Conservation (phyloP, 2,113 vertebrate species). For the Marmota flaviventris region DNA sequence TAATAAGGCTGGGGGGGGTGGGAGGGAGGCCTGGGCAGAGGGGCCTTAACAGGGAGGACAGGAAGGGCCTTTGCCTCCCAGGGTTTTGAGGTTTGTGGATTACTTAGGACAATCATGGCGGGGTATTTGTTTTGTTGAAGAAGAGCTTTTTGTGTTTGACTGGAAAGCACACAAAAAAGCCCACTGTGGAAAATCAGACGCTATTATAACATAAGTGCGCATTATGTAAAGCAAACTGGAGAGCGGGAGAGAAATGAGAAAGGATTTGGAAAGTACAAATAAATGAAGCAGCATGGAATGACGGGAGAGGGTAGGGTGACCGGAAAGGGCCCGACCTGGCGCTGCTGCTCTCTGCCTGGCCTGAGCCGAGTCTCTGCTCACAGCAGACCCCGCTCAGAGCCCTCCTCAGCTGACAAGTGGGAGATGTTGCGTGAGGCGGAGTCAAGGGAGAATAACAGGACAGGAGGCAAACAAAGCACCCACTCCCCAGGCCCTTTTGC, state of each 20-base stretch:
- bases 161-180: conserved; percentile 47
- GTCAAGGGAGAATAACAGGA: neutral
- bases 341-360: neutral
- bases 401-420: neutral
- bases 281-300: neutral
- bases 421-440: neutral
- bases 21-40: neutral
- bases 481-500: neutral
- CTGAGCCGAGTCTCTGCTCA: neutral
- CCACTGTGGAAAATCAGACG: conserved; percentile 35
- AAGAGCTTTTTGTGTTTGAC: conserved; percentile 40
- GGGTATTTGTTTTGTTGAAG: conserved; percentile 24
- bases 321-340: neutral
- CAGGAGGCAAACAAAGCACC: neutral
- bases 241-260: neutral
- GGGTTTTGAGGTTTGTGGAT: neutral
- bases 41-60: neutral
- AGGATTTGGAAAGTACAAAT: conserved; percentile 1
- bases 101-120: neutral
- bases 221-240: conserved; percentile 6
- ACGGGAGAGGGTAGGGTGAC: neutral
- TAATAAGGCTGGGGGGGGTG: neutral
- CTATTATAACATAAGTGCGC: conserved; percentile 28
- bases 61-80: neutral
- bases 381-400: neutral